These are phyloP conservation scores for Biston betularia DNA, from an alignment of 2,888 invertebrate species.

Conservation along the genomic window DNA sequence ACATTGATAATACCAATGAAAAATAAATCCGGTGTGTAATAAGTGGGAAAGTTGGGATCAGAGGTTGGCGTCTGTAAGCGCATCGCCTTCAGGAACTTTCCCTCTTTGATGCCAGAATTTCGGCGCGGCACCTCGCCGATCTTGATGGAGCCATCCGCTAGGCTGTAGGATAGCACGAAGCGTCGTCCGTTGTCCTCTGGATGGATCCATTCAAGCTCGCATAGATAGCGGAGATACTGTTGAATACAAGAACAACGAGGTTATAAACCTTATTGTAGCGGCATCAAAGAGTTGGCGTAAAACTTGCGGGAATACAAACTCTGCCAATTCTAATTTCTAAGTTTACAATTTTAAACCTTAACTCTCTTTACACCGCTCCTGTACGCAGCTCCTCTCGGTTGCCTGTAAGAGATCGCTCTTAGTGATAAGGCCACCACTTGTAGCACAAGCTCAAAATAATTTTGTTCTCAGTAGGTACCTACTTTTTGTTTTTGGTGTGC, in stretches of 20 bases:
- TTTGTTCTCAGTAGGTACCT: no score
- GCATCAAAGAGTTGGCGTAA: no score
- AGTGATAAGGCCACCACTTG: no score
- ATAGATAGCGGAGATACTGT: conserved; percentile 90
- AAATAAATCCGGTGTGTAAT: conserved; percentile 92
- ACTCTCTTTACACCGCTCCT: no score
- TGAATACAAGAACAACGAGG: conserved; percentile 5
- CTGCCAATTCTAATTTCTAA: no score
- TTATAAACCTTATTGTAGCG: not conserved
- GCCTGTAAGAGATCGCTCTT: no score
- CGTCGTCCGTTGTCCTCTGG: conserved; percentile 91
- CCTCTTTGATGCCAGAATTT: conserved; percentile 92
- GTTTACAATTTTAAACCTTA: no score
- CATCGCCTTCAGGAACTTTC: conserved; percentile 90
- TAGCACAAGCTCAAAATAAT: no score
- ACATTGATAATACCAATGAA: conserved; percentile 87
- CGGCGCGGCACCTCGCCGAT: conserved; percentile 90
- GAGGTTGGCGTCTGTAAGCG: conserved; percentile 89
- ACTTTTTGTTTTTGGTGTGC: no score
- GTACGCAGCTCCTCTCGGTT: no score
- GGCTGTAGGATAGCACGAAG: conserved; percentile 91
- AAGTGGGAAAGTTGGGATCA: conserved; percentile 89
- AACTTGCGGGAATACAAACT: no score
- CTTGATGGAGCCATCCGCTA: conserved; percentile 91
- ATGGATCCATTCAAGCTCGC: conserved; percentile 91